Evolutionary conservation across 2,797 vertebrate genomes (phyloP).

Genomic region (Sciurus vulgaris): DNA sequence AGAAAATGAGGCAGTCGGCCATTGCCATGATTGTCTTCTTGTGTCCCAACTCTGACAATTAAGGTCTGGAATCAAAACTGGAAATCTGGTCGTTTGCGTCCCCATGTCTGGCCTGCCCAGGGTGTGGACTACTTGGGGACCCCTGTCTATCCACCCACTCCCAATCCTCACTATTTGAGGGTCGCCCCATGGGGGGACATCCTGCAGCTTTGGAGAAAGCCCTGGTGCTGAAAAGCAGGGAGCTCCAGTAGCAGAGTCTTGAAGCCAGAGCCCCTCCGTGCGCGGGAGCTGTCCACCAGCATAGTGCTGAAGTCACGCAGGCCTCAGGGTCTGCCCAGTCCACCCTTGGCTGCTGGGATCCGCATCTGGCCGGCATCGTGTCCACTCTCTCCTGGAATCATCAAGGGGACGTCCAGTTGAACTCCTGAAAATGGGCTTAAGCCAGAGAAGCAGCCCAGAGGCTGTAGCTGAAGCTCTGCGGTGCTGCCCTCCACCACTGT

Average conservation of each 20-base stretch:
- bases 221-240: background rate
- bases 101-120: no score
- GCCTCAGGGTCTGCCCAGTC: fast-evolving
- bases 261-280: fast-evolving
- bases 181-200: background rate
- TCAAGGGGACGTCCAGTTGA: background rate
- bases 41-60: background rate
- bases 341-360: fast-evolving
- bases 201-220: background rate
- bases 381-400: fast-evolving
- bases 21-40: background rate
- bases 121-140: fast-evolving
- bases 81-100: background rate
- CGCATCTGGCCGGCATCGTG: fast-evolving
- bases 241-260: background rate
- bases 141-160: background rate
- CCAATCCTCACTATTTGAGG: background rate
- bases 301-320: fast-evolving
- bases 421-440: background rate
- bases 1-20: background rate
- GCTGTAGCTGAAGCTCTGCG: background rate
- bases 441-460: background rate
- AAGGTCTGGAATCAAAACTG: background rate
- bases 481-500: background rate
- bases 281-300: fast-evolving